Conservation (phyloP, 92 coral and sea anemone genomes). For the Siderastrea radians region DNA sequence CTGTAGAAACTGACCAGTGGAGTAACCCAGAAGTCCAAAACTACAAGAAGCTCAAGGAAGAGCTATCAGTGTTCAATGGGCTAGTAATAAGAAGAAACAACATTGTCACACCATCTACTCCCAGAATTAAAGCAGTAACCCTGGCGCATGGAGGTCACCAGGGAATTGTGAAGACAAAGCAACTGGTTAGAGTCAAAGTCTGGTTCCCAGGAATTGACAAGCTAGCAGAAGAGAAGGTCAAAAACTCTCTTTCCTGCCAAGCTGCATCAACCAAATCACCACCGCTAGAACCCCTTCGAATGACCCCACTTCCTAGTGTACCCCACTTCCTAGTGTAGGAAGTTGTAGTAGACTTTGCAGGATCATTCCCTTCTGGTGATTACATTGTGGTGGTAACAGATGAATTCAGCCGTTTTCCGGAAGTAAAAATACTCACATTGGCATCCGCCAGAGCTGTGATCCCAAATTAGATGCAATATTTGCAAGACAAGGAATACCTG, state of each 20-base stretch:
- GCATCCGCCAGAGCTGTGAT: conserved; percentile 58
- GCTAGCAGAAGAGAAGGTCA: conserved; percentile 55
- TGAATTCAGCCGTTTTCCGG: no score
- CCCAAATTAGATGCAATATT: background rate
- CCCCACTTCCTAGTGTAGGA: conserved; percentile 71
- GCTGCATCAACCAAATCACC: no score
- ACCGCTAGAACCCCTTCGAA: no score
- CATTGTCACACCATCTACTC: conserved; percentile 22
- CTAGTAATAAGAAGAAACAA: conserved; percentile 31
- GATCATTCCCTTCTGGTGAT: conserved; percentile 79
- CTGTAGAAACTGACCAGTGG: conserved; percentile 53
- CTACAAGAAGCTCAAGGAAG: no score
- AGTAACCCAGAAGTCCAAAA: no score
- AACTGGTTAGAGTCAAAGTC: no score
- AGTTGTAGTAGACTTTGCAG: conserved; percentile 63
- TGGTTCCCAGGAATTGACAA: conserved; percentile 75
- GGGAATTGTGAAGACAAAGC: no score
- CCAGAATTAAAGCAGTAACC: conserved; percentile 52
- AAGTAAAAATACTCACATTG: conserved; percentile 70
- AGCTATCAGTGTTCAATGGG: no score
- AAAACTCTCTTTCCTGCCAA: conserved; percentile 67
- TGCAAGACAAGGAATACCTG: no score
- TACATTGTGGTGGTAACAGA: conserved; percentile 66
- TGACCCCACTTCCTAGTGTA: conserved; percentile 63
- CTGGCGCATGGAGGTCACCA: no score